phyloP scores from a whole-genome alignment of 2,888 invertebrate genomes.

The Mycogona germanica region DNA sequence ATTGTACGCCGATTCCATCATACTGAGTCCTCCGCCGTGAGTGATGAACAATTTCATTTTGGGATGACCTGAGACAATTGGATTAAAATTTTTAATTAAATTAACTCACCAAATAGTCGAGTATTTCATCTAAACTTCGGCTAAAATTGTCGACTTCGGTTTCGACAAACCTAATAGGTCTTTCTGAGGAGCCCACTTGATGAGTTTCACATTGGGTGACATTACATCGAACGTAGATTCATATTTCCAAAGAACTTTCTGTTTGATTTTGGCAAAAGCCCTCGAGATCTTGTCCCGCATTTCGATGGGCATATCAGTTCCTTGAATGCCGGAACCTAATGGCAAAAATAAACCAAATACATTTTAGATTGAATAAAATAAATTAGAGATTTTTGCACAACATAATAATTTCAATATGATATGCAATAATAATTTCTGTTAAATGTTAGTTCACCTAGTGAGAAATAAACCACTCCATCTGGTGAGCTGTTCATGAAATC shows the following conservation, averaged over 20 bases:
- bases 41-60: not conserved
- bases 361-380: too few relatives aligned
- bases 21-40: not conserved
- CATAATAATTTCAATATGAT: too few relatives aligned
- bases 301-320: conserved; percentile 8
- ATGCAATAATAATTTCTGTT: too few relatives aligned
- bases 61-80: not conserved
- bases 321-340: conserved; percentile 10
- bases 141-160: too few relatives aligned
- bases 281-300: conserved; percentile 8
- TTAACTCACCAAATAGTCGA: not conserved
- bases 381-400: too few relatives aligned
- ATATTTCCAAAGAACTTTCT: conserved; percentile 8
- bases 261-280: conserved; percentile 7
- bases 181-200: not conserved
- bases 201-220: not conserved
- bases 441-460: too few relatives aligned
- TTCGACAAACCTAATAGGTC: not conserved
- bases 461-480: conserved; percentile 9
- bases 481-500: conserved; percentile 9
- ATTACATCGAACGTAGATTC: not conserved
- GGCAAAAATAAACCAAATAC: too few relatives aligned
- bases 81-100: too few relatives aligned
- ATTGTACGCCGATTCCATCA: not conserved
- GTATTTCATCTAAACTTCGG: not conserved